Evolutionary conservation across 2,113 vertebrate species (phyloP).

Genomic region (Mustela lutreola): DNA sequence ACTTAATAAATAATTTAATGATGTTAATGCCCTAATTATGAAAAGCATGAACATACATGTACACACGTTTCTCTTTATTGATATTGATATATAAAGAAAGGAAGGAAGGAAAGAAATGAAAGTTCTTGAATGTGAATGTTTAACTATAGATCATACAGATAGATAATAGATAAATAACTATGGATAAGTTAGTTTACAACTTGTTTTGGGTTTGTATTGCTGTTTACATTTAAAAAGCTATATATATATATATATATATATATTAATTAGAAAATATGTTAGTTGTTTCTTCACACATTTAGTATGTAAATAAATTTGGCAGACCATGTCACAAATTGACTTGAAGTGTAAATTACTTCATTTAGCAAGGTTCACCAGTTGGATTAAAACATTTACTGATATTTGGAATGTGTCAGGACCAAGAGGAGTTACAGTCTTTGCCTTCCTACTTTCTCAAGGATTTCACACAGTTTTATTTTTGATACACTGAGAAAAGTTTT

Average conservation of each 20-base stretch:
- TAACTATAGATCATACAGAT: background rate
- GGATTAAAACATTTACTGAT: background rate
- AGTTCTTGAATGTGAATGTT: background rate
- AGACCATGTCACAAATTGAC: background rate
- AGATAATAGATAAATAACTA: background rate
- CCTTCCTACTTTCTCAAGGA: background rate
- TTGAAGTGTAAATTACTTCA: conserved; percentile 9
- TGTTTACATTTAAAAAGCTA: background rate
- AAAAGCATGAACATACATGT: background rate
- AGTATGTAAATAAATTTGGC: background rate
- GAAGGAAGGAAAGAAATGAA: background rate
- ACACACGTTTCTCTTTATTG: background rate
- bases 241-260: background rate
- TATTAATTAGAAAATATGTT: background rate
- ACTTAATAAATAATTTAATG: background rate
- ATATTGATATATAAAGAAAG: background rate
- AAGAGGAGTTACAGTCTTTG: background rate
- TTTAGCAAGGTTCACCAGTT: background rate
- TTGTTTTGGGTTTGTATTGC: background rate
- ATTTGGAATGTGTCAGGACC: background rate
- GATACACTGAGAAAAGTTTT: background rate
- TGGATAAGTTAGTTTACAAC: background rate
- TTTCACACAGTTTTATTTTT: conserved; percentile 25
- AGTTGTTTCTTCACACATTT: background rate
- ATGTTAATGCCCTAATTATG: background rate